phyloP scores from a whole-genome alignment of 2,113 vertebrate species.

The Bos taurus region DNA sequence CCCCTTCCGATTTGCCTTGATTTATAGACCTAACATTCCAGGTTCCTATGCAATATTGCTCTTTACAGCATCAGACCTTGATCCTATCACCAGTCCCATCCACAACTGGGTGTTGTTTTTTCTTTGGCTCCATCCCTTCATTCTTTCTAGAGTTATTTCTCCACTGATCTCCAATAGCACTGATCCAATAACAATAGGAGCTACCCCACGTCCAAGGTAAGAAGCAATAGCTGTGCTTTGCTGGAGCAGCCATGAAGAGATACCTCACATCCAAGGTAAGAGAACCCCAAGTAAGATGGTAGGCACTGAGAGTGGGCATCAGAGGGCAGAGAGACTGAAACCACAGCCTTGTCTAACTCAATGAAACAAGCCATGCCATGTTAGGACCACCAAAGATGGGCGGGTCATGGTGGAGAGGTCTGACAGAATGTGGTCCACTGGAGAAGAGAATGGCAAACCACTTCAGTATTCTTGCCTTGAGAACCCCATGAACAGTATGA shows the following conservation, averaged over 20 bases:
- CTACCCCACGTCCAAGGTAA: not conserved
- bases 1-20: not conserved
- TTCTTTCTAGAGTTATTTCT: not conserved
- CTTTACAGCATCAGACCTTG: not conserved
- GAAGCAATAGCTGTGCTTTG: not conserved
- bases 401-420: not conserved
- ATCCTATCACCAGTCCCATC: not conserved
- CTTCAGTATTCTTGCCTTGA: not conserved
- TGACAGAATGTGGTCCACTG: not conserved
- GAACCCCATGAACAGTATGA: not conserved
- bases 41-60: not conserved
- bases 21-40: not conserved
- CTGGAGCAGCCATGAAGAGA: not conserved
- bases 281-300: fast-evolving
- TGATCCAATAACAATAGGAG: not conserved
- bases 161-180: not conserved
- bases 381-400: not conserved
- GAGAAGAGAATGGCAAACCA: not conserved
- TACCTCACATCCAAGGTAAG: not conserved
- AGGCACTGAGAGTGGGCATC: not conserved
- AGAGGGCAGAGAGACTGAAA: not conserved
- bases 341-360: not conserved
- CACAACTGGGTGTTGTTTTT: not conserved
- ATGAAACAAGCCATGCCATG: not conserved
- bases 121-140: not conserved